Evolutionary conservation across 2,113 vertebrate species (phyloP), one percentile per base, ranked within the genome.

Genomic region (Mormyrus iriodes): DNA sequence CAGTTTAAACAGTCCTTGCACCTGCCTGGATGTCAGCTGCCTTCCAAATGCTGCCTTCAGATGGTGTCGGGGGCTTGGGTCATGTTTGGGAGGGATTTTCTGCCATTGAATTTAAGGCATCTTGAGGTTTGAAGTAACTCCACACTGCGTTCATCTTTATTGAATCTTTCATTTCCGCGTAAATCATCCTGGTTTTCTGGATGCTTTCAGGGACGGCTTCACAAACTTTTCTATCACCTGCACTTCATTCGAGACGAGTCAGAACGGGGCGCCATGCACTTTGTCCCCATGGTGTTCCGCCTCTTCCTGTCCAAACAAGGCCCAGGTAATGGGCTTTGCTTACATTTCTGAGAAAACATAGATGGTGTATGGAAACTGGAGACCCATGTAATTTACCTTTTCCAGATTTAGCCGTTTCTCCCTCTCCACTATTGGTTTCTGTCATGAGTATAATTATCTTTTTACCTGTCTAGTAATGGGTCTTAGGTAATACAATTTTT

Each of bases 261-360:
- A 39, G 31, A 42, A 15, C 6, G 35, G 73, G 35, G 46, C 2
- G 21, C 10, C 46, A 13, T 27, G 42, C 24, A 46, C 83, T 85
- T 48, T 85, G 24, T 51, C 27, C 44, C 48, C 12, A 5, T 24
- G 46, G 42, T 21, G 83, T 17, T 85, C 83, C 5, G 83, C 9
- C 44, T 46, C 46, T 44, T 15, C 83, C 44, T 51, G 48, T 27
- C 24, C 42, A 51, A 79, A 12, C 83, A 46, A 42, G 46, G 61
- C 89, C 83, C 83, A 88, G 87, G 83, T 84, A 73, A 87, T 88
- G 84, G 21, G 58, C 31, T 9, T 61, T 46, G 44, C 44, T 27
- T 12, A 49, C 46, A 49, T 21, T 48, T 85, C 46, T 49, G n/a
- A 85, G 83, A n/a, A 85, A 24, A 85, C 24, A 85, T 85, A 46